Evolutionary conservation across 2,888 invertebrate species (phyloP).

Genomic region (Odontocerum albicorne): DNA sequence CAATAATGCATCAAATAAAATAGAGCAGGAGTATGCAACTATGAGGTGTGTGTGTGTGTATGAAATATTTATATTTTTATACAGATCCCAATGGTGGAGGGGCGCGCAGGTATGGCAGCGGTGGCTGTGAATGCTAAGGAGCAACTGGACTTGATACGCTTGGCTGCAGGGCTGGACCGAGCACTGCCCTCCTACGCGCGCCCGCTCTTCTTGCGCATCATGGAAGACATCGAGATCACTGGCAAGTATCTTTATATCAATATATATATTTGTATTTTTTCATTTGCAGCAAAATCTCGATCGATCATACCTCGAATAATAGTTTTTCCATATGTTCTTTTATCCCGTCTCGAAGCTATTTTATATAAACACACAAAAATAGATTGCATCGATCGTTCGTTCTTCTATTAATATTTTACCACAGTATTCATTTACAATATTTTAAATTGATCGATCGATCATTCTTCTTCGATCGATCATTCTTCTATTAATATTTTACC

Average conservation of each 20-base stretch:
- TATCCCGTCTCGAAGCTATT: too few species aligned
- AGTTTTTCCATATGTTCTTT: too few species aligned
- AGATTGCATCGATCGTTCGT: too few species aligned
- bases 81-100: conserved; percentile 79
- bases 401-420: too few species aligned
- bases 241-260: conserved; percentile 44
- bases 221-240: conserved; percentile 76
- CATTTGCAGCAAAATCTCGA: neutral
- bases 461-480: too few species aligned
- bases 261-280: neutral
- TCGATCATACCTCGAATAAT: neutral
- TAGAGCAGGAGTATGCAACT: too few species aligned
- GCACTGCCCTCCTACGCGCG: conserved; percentile 83
- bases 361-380: too few species aligned
- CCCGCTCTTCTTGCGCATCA: conserved; percentile 83
- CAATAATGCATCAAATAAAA: too few species aligned
- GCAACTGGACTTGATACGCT: conserved; percentile 58
- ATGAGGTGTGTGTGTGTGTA: too few species aligned
- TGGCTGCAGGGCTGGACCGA: conserved; percentile 68
- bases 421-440: too few species aligned
- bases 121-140: conserved; percentile 68
- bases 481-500: too few species aligned
- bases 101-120: conserved; percentile 93
- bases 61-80: conserved; percentile 1
- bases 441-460: too few species aligned